These are phyloP conservation scores for Drepana falcataria DNA, from an alignment of 2,888 invertebrate species.

Conservation along the genomic window DNA sequence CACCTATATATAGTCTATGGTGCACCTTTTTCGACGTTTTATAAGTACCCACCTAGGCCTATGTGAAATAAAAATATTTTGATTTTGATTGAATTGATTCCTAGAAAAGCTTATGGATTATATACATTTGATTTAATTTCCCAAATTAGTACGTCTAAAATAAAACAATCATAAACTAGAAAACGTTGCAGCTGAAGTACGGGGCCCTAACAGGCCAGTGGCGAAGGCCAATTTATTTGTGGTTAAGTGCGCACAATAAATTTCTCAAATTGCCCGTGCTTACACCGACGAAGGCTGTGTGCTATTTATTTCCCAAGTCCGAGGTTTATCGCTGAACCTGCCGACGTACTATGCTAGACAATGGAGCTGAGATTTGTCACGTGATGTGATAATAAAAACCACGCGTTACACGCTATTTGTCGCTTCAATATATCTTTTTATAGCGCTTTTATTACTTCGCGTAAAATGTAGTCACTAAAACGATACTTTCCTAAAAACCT, in stretches of 20 bases:
- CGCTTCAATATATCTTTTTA: conserved; percentile 43
- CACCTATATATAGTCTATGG: too few relatives aligned
- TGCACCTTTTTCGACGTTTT: too few relatives aligned
- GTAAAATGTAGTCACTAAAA: conserved; percentile 37
- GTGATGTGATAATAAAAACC: conserved; percentile 54
- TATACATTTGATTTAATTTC: too few relatives aligned
- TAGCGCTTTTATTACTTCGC: conserved; percentile 35
- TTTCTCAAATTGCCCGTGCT: conserved; percentile 75
- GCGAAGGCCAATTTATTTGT: conserved; percentile 72
- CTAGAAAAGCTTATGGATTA: too few relatives aligned
- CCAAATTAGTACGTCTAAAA: not conserved
- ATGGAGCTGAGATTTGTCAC: conserved; percentile 56
- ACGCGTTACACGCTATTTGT: conserved; percentile 46
- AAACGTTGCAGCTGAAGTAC: conserved; percentile 25
- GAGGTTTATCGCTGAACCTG: conserved; percentile 56
- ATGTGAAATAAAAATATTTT: too few relatives aligned
- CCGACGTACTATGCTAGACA: conserved; percentile 52
- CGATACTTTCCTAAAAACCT: not conserved
- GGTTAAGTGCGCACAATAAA: conserved; percentile 77
- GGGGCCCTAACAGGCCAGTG: conserved; percentile 42
- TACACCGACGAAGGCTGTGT: conserved; percentile 64
- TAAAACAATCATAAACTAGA: not conserved
- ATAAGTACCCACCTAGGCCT: too few relatives aligned
- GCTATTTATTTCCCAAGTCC: conserved; percentile 70
- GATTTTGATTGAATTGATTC: too few relatives aligned